Evolutionary conservation across 2,113 vertebrate genomes (phyloP).

Genomic region (Montifringilla adamsi): DNA sequence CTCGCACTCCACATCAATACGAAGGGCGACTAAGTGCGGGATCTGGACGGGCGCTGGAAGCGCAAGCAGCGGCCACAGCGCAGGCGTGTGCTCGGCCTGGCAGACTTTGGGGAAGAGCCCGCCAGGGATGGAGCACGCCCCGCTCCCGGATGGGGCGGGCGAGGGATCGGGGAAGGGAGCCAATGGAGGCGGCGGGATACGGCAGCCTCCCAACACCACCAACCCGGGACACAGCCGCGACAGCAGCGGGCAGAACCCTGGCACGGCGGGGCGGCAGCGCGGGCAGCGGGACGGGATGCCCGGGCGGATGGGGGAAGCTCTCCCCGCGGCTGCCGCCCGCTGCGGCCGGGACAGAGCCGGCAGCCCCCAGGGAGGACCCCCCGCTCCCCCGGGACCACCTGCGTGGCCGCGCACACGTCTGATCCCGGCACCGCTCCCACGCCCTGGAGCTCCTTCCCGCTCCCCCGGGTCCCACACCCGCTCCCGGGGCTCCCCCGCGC

Average conservation of each 20-base stretch:
- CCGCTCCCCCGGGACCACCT: too few relatives aligned
- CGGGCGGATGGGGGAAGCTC: too few relatives aligned
- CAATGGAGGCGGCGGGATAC: not conserved
- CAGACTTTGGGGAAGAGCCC: accelerated
- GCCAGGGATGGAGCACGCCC: accelerated
- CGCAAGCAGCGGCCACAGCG: not conserved
- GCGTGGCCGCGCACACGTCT: too few relatives aligned
- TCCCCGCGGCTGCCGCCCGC: not conserved
- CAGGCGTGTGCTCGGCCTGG: not conserved
- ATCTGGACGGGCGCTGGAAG: accelerated
- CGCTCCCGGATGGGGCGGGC: not conserved
- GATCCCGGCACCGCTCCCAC: not conserved
- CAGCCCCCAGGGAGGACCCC: not conserved
- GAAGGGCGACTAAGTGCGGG: accelerated
- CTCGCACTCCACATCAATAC: accelerated
- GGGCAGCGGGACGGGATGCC: not conserved
- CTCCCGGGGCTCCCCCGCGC: not conserved
- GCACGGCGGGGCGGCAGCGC: not conserved
- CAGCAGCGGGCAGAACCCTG: not conserved
- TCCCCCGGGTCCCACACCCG: too few relatives aligned
- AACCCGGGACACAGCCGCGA: not conserved
- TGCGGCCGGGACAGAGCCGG: not conserved
- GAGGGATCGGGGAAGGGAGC: not conserved
- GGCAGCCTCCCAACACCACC: not conserved
- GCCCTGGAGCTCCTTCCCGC: not conserved